Base-by-base conservation (phyloP, 1,140 invertebrate genomes). In the Schlechtendalia chinensis region DNA sequence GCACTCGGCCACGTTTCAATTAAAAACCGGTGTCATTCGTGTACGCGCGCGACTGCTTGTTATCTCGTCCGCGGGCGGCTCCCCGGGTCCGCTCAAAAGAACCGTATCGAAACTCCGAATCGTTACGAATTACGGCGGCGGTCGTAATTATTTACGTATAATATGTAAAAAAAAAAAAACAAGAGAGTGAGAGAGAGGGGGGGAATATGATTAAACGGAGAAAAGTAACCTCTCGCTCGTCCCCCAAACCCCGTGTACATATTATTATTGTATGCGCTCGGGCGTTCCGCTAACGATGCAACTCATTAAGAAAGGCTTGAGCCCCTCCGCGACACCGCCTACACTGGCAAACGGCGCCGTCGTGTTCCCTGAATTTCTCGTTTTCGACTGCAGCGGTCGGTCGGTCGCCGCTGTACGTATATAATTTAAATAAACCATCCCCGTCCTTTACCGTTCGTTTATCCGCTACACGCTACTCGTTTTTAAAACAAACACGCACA, bases 291-390 rank as follows among this genome's bases (percentile, higher is more conserved):
- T 79, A 79, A 79, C 75, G 75, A 79, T 79, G 75, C 56, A 79
- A 79, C 75, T 79, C 75, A 79, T 79, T 79, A 79, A 61, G 75
- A 79, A 79, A 79, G 56, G 45, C 58, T 79, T 29, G 75, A 77
- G 29, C 45, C n/a, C 32, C 39, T 17, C 56, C 22, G 11, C 17
- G 5, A 17, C 50, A 29, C 19, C 22, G 27, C 71, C 22, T n/a
- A n/a, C n/a, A n/a, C n/a, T n/a, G n/a, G n/a, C n/a, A n/a, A n/a
- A n/a, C n/a, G n/a, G n/a, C n/a, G n/a, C n/a, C n/a, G n/a, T n/a
- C n/a, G n/a, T n/a, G 22, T 39, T 17, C 72, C 29, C 29, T 22
- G 56, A 63, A 61, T 50, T 61, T 47, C 75, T 79, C 58, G 63
- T 79, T 79, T 79, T 79, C 45, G 39, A 63, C 58, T 27, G 50